These are phyloP conservation scores for Drosophila setosimentum DNA, from an alignment of 2,888 invertebrate species.

Conservation along the genomic window DNA sequence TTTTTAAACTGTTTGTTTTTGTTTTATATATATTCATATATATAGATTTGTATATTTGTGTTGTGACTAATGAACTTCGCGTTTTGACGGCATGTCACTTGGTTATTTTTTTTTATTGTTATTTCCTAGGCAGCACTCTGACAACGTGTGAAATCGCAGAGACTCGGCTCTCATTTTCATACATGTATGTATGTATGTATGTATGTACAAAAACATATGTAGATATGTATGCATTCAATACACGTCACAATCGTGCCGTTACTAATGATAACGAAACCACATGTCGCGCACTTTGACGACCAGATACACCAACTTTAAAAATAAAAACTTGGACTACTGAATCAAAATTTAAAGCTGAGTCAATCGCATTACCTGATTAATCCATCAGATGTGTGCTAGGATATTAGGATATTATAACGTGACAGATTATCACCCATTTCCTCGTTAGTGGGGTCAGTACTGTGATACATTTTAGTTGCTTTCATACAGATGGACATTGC, in stretches of 20 bases:
- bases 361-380: background rate
- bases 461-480: conserved; percentile 7
- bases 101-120: conserved; percentile 10
- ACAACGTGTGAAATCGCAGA: conserved; percentile 72
- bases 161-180: conserved; percentile 8
- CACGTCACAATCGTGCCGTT: conserved; percentile 58
- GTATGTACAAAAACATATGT: background rate
- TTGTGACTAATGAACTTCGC: conserved; percentile 73
- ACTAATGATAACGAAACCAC: conserved; percentile 74
- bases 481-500: too few species aligned
- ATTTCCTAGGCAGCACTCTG: conserved; percentile 19
- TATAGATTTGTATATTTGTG: conserved; percentile 20
- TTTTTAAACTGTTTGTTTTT: conserved; percentile 23
- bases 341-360: background rate
- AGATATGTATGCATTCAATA: background rate
- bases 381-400: background rate
- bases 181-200: background rate
- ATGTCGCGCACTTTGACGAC: conserved; percentile 43
- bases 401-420: background rate
- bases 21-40: conserved; percentile 13
- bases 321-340: background rate
- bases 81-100: conserved; percentile 73
- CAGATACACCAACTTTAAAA: conserved; percentile 7
- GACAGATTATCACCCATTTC: background rate
- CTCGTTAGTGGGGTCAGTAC: conserved; percentile 8